These are phyloP conservation scores for Cistogaster globosa DNA, from an alignment of 2,888 invertebrate genomes.

Conservation along the genomic window DNA sequence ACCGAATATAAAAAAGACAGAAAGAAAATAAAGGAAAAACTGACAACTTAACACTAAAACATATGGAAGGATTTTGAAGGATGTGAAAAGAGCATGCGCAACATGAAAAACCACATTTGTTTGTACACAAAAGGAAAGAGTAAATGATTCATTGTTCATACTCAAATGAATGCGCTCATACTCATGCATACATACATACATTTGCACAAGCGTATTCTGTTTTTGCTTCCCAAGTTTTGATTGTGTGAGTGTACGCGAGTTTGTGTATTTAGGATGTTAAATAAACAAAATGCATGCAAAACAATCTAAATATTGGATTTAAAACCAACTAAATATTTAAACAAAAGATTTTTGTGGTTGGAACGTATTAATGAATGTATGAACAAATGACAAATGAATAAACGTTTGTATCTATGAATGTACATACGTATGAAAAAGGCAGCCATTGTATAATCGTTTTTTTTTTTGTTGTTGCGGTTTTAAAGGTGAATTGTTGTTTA, in stretches of 20 bases:
- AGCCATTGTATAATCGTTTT: constrained; percentile 63
- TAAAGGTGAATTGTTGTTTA: constrained; percentile 24
- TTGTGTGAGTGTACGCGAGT: constrained; percentile 12
- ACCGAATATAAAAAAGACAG: constrained; percentile 13
- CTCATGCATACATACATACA: neutral
- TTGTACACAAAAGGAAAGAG: constrained; percentile 48
- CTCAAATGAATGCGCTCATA: neutral
- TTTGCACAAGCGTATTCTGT: neutral
- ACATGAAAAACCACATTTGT: constrained; percentile 68
- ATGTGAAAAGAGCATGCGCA: constrained; percentile 75
- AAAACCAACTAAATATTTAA: constrained; percentile 60
- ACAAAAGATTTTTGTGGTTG: constrained; percentile 62
- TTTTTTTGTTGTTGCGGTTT: constrained; percentile 36
- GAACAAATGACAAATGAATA: constrained; percentile 17
- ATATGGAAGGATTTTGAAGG: constrained; percentile 55
- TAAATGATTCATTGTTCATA: constrained; percentile 36
- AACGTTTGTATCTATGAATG: neutral
- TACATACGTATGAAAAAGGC: constrained; percentile 23
- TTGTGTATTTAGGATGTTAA: constrained; percentile 74
- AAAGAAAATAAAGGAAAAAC: neutral
- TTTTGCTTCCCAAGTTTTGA: neutral
- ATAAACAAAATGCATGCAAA: constrained; percentile 73
- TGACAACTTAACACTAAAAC: constrained; percentile 23
- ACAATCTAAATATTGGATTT: constrained; percentile 51
- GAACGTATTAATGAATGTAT: constrained; percentile 4